Conservation (phyloP, 2,113 vertebrate genomes). For the Aldabrachelys gigantea region DNA sequence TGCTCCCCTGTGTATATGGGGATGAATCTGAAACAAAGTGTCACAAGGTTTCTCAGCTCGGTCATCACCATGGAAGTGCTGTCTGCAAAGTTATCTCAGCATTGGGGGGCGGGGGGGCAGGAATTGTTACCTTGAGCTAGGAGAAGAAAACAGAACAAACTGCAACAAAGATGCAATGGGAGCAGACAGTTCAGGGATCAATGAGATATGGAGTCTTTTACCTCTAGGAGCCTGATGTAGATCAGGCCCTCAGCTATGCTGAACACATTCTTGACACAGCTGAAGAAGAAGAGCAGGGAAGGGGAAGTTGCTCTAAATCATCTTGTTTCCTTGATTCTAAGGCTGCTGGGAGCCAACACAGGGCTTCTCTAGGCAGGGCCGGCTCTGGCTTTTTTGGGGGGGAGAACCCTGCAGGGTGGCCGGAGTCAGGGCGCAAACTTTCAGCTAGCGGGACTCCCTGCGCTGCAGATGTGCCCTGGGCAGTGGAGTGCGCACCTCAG, state of each 20-base stretch:
- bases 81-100: background rate
- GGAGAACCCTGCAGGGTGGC: no score
- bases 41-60: background rate
- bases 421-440: no score
- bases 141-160: background rate
- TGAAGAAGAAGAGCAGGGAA: background rate
- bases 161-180: background rate
- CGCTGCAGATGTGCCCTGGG: no score
- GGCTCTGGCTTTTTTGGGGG: no score
- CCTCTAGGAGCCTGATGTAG: background rate
- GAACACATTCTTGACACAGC: background rate
- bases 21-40: background rate
- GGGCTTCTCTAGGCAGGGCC: background rate
- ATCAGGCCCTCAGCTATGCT: background rate
- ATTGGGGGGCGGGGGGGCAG: background rate
- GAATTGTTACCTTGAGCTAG: background rate
- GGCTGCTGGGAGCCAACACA: background rate
- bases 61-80: constrained; percentile 54
- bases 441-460: no score
- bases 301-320: background rate
- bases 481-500: no score
- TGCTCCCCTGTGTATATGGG: background rate
- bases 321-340: background rate
- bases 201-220: background rate
- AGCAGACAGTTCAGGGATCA: accelerated